These are phyloP conservation scores for Pinna nobilis DNA, from an alignment of 1,140 invertebrate genomes.

Conservation along the genomic window DNA sequence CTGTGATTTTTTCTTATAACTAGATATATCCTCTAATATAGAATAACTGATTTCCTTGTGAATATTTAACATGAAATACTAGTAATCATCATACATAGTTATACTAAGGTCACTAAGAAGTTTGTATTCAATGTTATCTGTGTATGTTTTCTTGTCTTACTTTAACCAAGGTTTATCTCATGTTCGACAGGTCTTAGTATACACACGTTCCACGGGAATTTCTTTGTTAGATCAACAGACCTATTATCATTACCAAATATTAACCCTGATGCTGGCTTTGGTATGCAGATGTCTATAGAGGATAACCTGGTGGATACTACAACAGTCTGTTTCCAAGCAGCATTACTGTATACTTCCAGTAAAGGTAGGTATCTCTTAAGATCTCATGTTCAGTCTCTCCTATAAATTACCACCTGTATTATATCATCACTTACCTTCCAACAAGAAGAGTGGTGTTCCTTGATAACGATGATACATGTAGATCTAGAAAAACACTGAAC, in stretches of 20 bases:
- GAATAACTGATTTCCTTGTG: too few species aligned
- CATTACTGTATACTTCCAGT: conserved; percentile 97
- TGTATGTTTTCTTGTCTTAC: not conserved
- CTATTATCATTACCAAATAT: conserved; percentile 96
- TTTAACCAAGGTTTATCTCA: not conserved
- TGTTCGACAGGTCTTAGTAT: conserved; percentile 86
- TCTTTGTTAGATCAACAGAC: conserved; percentile 99
- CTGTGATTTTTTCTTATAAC: too few species aligned
- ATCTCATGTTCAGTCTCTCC: too few species aligned
- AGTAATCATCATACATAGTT: too few species aligned
- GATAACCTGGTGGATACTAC: conserved; percentile 91
- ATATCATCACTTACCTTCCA: too few species aligned
- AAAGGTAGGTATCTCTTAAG: conserved; percentile 89
- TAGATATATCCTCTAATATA: too few species aligned
- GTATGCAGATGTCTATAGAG: conserved; percentile 97
- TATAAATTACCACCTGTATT: too few species aligned
- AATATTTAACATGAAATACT: too few species aligned
- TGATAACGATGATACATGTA: too few species aligned
- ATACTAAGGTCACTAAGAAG: too few species aligned
- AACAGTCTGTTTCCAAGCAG: conserved; percentile 97
- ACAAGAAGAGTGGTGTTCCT: too few species aligned
- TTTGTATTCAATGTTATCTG: not conserved
- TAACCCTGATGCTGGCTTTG: conserved; percentile 98
- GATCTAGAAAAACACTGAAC: not conserved
- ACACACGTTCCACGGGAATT: conserved; percentile 99